Conservation (phyloP, 1,140 invertebrate species). For the Bombus breviceps region DNA sequence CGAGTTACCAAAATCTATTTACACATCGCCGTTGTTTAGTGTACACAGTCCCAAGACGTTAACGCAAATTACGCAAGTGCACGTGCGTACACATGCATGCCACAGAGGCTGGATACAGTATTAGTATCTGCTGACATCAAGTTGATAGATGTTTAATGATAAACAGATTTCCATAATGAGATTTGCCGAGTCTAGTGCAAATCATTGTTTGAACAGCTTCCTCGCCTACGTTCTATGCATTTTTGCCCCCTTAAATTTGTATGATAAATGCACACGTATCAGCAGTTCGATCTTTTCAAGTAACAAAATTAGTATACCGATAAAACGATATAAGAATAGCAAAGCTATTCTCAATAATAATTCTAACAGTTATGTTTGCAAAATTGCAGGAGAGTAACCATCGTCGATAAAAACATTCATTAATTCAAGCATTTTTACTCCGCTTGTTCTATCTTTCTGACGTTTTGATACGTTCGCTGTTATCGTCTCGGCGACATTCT, state of each 20-base stretch:
- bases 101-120: not conserved
- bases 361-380: too few species aligned
- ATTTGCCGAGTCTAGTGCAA: not conserved
- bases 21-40: conserved; percentile 16
- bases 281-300: too few species aligned
- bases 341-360: too few species aligned
- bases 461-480: too few species aligned
- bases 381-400: too few species aligned
- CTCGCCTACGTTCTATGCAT: too few species aligned
- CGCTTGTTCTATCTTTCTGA: too few species aligned
- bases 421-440: too few species aligned
- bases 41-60: conserved; percentile 36
- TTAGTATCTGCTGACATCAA: conserved; percentile 3
- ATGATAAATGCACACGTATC: not conserved
- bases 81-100: conserved; percentile 13
- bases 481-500: too few species aligned
- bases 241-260: not conserved
- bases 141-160: conserved; percentile 28
- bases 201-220: not conserved
- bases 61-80: conserved; percentile 36
- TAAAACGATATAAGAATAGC: too few species aligned
- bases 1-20: conserved; percentile 42
- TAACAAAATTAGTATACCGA: too few species aligned
- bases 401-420: too few species aligned
- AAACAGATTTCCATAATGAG: conserved; percentile 37